Evolutionary conservation across 2,113 vertebrate species (phyloP).

Genomic region (Raja brachyura): DNA sequence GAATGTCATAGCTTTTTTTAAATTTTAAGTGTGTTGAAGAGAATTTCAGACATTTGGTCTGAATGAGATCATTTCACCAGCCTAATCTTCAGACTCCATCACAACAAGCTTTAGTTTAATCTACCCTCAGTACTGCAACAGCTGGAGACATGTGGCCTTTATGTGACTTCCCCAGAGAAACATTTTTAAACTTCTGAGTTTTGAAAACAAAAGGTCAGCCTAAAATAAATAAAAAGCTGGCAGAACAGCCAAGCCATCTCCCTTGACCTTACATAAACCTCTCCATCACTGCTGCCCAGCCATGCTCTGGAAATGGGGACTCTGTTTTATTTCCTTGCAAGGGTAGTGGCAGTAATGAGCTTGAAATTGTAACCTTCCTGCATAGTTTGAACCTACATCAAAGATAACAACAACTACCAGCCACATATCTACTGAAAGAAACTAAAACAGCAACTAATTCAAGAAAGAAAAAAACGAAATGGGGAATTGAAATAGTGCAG

Average conservation of each 20-base stretch:
- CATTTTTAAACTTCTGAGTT: neutral
- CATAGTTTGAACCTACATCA: slow-evolving; percentile 21
- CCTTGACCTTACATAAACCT: slow-evolving; percentile 17
- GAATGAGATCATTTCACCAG: slow-evolving; percentile 8
- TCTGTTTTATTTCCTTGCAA: slow-evolving; percentile 32
- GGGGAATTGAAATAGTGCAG: neutral
- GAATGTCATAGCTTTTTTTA: neutral
- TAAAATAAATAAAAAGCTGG: slow-evolving; percentile 18
- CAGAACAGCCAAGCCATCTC: neutral
- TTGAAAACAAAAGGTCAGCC: slow-evolving; percentile 22
- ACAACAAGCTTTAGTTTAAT: neutral
- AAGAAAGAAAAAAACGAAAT: neutral
- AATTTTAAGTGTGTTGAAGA: neutral
- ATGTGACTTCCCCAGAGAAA: slow-evolving; percentile 20
- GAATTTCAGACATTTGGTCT: neutral
- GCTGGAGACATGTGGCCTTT: slow-evolving; percentile 5
- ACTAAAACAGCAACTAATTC: neutral
- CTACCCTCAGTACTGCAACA: neutral
- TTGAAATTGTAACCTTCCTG: neutral
- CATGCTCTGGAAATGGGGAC: neutral
- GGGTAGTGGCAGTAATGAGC: neutral
- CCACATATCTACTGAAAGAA: neutral
- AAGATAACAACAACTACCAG: neutral
- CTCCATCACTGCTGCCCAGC: neutral
- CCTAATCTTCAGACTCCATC: neutral